Conservation (phyloP, 2,113 vertebrate genomes). For the Regulus satrapa region DNA sequence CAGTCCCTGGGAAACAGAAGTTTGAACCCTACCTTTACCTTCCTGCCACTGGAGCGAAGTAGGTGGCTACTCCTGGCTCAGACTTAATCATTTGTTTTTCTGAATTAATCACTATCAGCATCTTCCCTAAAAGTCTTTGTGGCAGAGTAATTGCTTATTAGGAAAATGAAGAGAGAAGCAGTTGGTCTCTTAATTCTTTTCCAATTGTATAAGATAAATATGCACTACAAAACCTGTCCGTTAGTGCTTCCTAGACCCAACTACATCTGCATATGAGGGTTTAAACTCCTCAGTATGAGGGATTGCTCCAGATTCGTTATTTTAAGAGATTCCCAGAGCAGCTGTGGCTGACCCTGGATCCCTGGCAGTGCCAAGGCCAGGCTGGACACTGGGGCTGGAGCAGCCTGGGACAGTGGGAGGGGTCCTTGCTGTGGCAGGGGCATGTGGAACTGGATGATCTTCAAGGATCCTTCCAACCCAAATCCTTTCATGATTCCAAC, state of each 20-base stretch:
- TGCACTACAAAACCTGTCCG: not conserved
- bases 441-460: fast-evolving
- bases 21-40: not conserved
- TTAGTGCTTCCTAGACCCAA: not conserved
- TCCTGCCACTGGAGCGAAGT: not conserved
- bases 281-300: not conserved
- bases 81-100: not conserved
- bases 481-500: not conserved
- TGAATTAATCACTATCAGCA: not conserved
- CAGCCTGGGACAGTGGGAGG: not conserved
- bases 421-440: not conserved
- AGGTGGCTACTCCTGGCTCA: not conserved
- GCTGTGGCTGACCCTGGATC: not conserved
- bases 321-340: not conserved
- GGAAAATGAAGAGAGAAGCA: not conserved
- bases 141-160: not conserved
- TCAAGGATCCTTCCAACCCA: not conserved
- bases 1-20: not conserved
- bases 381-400: fast-evolving
- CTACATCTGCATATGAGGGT: not conserved
- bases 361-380: not conserved
- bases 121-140: not conserved
- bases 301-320: not conserved
- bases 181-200: not conserved
- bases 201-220: not conserved